Evolutionary conservation across 2,113 vertebrate genomes (phyloP).

Genomic region (Varanus salvator): DNA sequence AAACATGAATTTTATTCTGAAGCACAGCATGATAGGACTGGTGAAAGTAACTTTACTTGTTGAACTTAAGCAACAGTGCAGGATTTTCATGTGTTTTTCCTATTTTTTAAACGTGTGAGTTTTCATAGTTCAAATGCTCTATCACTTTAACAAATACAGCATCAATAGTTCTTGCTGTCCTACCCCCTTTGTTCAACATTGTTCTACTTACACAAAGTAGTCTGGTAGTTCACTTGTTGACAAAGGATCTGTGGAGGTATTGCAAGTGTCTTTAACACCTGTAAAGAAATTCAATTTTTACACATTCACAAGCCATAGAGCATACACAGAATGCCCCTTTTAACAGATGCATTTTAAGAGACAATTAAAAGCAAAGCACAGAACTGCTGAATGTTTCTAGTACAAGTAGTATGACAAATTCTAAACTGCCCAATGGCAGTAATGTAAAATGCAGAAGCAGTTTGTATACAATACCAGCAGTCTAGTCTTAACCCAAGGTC

Average conservation of each 20-base stretch:
- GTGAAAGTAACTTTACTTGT: slow-evolving; percentile 6
- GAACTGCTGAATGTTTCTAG: slow-evolving; percentile 56
- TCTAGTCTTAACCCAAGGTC: slow-evolving; percentile 61
- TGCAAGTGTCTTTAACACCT: slow-evolving; percentile 79
- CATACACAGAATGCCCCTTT: slow-evolving; percentile 49
- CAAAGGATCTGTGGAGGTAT: slow-evolving; percentile 77
- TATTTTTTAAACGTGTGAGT: slow-evolving; percentile 41
- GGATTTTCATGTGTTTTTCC: slow-evolving; percentile 47
- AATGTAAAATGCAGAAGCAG: slow-evolving; percentile 45
- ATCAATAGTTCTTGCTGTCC: background rate
- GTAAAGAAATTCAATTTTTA: slow-evolving; percentile 55
- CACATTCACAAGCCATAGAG: slow-evolving; percentile 33
- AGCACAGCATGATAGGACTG: background rate
- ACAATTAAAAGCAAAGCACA: slow-evolving; percentile 49
- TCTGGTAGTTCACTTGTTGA: slow-evolving; percentile 82
- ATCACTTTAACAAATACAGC: accelerated
- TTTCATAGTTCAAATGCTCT: slow-evolving; percentile 10
- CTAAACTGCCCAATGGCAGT: slow-evolving; percentile 21
- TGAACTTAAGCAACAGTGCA: background rate
- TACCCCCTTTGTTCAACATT: background rate
- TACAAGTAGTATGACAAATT: slow-evolving; percentile 32
- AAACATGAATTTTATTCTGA: background rate
- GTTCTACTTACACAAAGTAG: slow-evolving; percentile 85
- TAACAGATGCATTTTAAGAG: slow-evolving; percentile 40
- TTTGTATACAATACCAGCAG: slow-evolving; percentile 62